Conservation (phyloP, 2,113 vertebrate species). For the Gadus chalcogrammus region DNA sequence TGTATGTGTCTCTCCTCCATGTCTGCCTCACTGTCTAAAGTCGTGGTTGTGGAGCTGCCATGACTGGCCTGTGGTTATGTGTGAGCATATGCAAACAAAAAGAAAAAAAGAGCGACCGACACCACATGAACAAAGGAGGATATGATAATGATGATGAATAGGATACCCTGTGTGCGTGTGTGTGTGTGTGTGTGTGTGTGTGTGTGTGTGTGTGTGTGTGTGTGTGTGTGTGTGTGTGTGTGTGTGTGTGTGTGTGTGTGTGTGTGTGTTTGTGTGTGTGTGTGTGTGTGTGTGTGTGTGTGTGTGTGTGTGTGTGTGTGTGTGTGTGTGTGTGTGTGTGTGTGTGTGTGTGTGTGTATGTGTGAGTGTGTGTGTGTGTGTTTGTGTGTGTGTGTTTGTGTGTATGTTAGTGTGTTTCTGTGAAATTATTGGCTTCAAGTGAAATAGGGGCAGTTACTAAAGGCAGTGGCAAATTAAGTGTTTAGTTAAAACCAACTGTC, state of each 20-base stretch:
- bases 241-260: too few relatives aligned
- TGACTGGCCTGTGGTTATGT: conserved; percentile 4
- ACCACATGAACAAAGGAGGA: neutral
- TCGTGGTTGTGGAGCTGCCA: conserved; percentile 23
- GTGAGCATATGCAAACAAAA: neutral
- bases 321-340: too few relatives aligned
- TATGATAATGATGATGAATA: neutral
- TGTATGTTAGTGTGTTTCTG: neutral
- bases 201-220: neutral
- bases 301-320: too few relatives aligned
- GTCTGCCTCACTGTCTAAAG: conserved; percentile 6
- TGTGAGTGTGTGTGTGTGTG: neutral
- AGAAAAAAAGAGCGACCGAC: neutral
- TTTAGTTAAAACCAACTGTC: neutral
- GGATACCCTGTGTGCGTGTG: neutral
- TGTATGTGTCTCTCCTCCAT: neutral
- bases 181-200: neutral
- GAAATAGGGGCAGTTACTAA: neutral
- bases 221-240: too few relatives aligned
- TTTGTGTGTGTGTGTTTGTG: conserved; percentile 5
- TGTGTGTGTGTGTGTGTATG: too few relatives aligned
- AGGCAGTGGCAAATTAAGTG: neutral
- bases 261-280: too few relatives aligned
- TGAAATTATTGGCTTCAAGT: neutral
- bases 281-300: too few relatives aligned